Evolutionary conservation across 2,797 vertebrate species (phyloP).

Genomic region (Clarias fuscus): DNA sequence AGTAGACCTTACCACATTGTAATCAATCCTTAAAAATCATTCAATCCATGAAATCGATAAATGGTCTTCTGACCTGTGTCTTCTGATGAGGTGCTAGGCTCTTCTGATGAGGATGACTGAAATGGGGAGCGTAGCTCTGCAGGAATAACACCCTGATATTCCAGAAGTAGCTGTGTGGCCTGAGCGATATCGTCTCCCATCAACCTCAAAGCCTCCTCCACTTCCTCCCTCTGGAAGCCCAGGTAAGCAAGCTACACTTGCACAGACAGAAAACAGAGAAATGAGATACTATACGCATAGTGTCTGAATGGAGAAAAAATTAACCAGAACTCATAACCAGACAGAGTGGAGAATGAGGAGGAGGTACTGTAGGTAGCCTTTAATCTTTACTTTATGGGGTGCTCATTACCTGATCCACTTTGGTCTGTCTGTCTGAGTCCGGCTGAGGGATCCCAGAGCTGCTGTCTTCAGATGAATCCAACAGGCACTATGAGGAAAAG

Average conservation of each 20-base stretch:
- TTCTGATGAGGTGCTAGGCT: conserved; percentile 67
- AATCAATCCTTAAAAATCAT: not conserved
- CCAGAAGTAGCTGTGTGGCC: conserved; percentile 83
- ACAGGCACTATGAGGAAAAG: conserved; percentile 64
- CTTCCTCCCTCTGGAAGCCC: conserved; percentile 77
- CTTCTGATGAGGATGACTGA: conserved; percentile 65
- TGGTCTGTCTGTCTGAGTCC: conserved; percentile 45
- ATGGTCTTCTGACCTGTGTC: conserved; percentile 36
- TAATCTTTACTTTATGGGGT: not conserved
- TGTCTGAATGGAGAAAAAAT: not conserved
- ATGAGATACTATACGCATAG: not conserved
- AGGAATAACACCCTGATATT: conserved; percentile 80
- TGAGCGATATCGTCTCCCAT: conserved; percentile 81
- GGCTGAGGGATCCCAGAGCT: conserved; percentile 47
- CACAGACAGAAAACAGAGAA: conserved; percentile 20
- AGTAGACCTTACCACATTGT: not conserved
- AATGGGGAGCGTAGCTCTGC: conserved; percentile 65
- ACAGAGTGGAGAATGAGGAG: not conserved
- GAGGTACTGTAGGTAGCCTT: not conserved
- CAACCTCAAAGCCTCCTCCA: conserved; percentile 75
- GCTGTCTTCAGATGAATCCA: conserved; percentile 57
- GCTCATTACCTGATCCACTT: conserved; percentile 65
- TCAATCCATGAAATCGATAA: not conserved
- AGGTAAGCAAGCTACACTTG: conserved; percentile 79
- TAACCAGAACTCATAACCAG: not conserved